These are phyloP conservation scores for Melozone crissalis DNA, from an alignment of 2,113 vertebrate species.

Conservation along the genomic window DNA sequence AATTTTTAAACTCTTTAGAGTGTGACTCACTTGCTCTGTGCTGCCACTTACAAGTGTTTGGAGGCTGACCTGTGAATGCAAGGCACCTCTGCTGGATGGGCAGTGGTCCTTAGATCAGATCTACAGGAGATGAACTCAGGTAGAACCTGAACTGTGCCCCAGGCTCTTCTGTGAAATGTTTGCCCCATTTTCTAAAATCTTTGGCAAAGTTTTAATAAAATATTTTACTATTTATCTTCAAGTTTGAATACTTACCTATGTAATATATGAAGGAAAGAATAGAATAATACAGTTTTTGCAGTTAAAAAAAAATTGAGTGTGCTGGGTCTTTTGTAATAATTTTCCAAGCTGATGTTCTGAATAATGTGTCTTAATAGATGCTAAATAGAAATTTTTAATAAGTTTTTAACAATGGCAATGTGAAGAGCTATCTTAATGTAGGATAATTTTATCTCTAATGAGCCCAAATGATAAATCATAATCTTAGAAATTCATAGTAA, in stretches of 20 bases:
- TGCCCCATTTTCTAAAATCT: neutral
- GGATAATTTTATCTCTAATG: conserved; percentile 22
- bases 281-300: neutral
- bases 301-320: neutral
- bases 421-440: neutral
- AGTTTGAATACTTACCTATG: neutral
- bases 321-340: neutral
- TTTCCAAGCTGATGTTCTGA: conserved; percentile 39
- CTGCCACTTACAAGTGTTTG: neutral
- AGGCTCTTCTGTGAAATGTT: neutral
- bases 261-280: neutral
- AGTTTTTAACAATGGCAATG: neutral
- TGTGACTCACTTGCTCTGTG: neutral
- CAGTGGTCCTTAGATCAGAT: neutral
- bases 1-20: neutral
- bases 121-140: neutral
- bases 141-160: neutral
- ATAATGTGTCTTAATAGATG: conserved; percentile 52
- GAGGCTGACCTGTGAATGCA: neutral
- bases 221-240: neutral
- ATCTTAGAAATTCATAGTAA: conserved; percentile 1
- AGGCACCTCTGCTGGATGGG: neutral
- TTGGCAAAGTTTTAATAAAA: neutral
- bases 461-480: neutral
- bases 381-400: neutral